Conservation (phyloP, 2,113 vertebrate genomes). For the Mustelus asterias region DNA sequence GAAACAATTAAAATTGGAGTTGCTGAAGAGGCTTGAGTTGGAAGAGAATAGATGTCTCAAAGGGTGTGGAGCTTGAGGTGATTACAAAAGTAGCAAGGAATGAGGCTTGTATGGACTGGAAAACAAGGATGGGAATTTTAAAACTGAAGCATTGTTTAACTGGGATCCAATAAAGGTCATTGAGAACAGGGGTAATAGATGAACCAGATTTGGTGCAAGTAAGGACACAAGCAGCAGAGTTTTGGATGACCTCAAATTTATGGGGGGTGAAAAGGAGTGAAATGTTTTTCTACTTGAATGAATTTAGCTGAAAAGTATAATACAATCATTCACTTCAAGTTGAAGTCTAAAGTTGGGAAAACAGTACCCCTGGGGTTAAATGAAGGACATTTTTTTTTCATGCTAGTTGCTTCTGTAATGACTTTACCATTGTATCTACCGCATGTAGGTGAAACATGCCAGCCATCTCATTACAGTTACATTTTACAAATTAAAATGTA, state of each 20-base stretch:
- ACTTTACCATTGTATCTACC: neutral
- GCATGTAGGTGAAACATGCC: neutral
- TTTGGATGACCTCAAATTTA: neutral
- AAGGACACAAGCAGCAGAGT: neutral
- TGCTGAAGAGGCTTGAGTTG: neutral
- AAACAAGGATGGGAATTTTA: neutral
- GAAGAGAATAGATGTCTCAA: neutral
- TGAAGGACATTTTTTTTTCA: neutral
- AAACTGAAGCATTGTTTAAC: neutral
- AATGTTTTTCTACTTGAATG: neutral
- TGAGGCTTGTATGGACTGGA: neutral
- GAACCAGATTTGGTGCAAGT: neutral
- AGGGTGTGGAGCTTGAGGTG: neutral
- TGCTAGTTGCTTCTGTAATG: neutral
- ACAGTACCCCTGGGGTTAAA: neutral
- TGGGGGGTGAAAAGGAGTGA: neutral
- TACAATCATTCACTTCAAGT: neutral
- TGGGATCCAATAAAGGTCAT: neutral
- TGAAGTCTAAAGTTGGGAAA: neutral
- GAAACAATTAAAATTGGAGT: no score
- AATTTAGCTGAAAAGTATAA: neutral
- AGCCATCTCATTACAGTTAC: neutral
- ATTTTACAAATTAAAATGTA: neutral
- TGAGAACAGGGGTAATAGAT: neutral
- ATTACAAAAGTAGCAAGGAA: neutral